A percentile compares a stretch with the other conserved stretches of the same genome.
Conservation (phyloP, 1,140 invertebrate genomes). For the Drosophila sproati region DNA sequence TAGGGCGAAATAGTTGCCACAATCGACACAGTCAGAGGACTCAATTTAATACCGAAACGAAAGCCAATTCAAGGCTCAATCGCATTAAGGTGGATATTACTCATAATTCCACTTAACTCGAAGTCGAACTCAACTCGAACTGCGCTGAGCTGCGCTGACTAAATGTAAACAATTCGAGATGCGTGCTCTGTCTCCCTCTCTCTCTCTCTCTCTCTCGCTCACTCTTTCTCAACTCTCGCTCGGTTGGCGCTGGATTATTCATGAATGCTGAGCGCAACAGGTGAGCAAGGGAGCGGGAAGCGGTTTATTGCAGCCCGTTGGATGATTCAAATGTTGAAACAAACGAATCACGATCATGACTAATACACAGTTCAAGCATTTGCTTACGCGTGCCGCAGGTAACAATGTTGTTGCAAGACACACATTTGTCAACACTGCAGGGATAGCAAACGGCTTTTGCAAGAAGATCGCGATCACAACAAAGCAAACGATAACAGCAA, state of each 20-base stretch:
- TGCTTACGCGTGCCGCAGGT: constrained; percentile 20
- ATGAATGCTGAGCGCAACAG: constrained; percentile 16
- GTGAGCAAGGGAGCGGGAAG: background rate
- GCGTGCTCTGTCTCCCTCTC: constrained; percentile 20
- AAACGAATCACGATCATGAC: constrained; percentile 59
- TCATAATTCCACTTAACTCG: constrained; percentile 27
- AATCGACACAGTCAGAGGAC: background rate
- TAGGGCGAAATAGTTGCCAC: background rate
- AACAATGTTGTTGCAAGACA: constrained; percentile 15
- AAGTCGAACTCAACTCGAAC: constrained; percentile 17
- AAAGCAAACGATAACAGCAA: background rate
- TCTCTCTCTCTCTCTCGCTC: background rate
- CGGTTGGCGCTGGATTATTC: constrained; percentile 21
- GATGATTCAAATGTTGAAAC: constrained; percentile 67
- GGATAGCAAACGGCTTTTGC: background rate
- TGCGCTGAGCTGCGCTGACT: constrained; percentile 17
- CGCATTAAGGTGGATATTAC: constrained; percentile 23
- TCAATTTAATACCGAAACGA: background rate
- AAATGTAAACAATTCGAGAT: constrained; percentile 68
- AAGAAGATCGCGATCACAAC: constrained; percentile 1
- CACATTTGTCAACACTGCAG: background rate
- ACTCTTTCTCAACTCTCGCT: background rate
- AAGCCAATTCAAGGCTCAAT: constrained; percentile 3
- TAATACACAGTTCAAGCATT: constrained; percentile 49
- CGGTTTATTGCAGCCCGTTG: background rate